These are phyloP conservation scores for Drosophila neonasuta DNA, from an alignment of 2,888 invertebrate genomes.

Conservation along the genomic window DNA sequence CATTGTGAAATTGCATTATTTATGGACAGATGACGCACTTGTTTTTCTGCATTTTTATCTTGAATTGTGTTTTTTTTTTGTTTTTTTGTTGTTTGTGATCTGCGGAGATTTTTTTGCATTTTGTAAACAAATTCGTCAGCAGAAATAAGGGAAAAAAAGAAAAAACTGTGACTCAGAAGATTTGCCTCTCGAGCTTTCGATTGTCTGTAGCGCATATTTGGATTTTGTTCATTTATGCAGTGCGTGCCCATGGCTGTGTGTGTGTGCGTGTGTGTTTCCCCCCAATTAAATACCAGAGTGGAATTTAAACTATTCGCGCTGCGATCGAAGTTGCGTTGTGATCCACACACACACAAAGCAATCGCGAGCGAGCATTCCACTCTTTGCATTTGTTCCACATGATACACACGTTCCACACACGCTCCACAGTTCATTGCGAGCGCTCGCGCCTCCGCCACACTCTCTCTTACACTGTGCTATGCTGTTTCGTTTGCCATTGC, in stretches of 20 bases:
- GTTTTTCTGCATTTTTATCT: constrained; percentile 37
- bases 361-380: background rate
- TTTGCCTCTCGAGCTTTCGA: constrained; percentile 35
- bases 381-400: constrained; percentile 1
- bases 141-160: background rate
- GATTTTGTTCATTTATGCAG: constrained; percentile 18
- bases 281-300: constrained; percentile 50
- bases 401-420: constrained; percentile 37
- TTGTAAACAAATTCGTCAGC: constrained; percentile 44
- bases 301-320: constrained; percentile 62
- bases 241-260: constrained; percentile 1
- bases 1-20: constrained; percentile 30
- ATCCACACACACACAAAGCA: constrained; percentile 2
- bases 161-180: constrained; percentile 39
- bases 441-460: background rate
- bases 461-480: background rate
- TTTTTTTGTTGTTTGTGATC: background rate
- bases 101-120: constrained; percentile 20
- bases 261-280: constrained; percentile 28
- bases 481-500: constrained; percentile 27
- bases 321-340: constrained; percentile 37
- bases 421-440: constrained; percentile 54
- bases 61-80: background rate
- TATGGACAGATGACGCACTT: constrained; percentile 49
- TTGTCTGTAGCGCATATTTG: constrained; percentile 17